phyloP scores from a whole-genome alignment of 2,888 invertebrate species.

The Tenthredo mesomela region DNA sequence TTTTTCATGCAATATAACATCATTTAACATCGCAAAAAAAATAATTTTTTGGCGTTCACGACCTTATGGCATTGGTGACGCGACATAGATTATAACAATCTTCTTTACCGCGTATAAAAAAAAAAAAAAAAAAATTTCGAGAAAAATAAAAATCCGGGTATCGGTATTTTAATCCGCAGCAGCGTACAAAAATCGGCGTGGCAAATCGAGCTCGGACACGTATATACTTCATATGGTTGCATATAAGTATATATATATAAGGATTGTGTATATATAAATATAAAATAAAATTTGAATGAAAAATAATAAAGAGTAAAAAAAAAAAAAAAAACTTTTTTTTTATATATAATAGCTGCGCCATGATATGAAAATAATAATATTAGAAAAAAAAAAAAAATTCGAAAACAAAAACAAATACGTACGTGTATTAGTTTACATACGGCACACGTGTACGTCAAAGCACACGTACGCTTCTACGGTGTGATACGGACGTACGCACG shows the following conservation, averaged over 20 bases:
- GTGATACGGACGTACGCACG: conserved; percentile 37
- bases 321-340: no score
- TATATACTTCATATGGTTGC: not conserved
- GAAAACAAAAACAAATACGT: not conserved
- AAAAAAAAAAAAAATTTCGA: not conserved
- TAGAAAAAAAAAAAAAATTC: not conserved
- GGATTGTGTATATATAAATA: not conserved
- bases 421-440: not conserved
- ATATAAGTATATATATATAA: not conserved
- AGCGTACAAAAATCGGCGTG: not conserved
- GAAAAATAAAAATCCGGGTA: not conserved
- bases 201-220: not conserved
- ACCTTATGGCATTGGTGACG: no score
- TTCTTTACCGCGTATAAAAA: not conserved
- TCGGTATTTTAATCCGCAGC: not conserved
- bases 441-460: conserved; percentile 31
- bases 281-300: not conserved
- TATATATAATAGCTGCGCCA: not conserved
- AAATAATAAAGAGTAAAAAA: not conserved
- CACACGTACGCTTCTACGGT: conserved; percentile 23
- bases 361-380: not conserved
- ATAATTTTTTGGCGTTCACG: no score
- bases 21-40: no score
- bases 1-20: no score
- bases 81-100: not conserved